A percentile compares a stretch with the other conserved stretches of the same genome.
These are phyloP conservation scores for Callionymus lyra DNA, from an alignment of 2,113 vertebrate genomes.

Conservation along the genomic window DNA sequence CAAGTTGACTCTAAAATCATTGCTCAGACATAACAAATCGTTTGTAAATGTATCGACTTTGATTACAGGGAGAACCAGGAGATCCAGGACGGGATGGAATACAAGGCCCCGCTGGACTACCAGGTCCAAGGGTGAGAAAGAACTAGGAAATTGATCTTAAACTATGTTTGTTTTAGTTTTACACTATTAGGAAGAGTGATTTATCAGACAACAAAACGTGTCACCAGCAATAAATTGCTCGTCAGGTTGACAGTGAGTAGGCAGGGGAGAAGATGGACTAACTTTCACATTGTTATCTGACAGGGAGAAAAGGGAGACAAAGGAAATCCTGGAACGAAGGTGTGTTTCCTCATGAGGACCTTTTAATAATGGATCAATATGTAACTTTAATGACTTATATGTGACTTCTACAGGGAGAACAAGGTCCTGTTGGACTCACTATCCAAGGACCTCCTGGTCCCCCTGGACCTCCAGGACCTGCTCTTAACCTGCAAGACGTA, in stretches of 20 bases:
- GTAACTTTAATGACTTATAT: background rate
- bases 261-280: too few species aligned
- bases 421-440: constrained; percentile 68
- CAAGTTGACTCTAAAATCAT: background rate
- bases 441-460: constrained; percentile 75
- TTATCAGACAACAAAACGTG: too few species aligned
- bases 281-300: constrained; percentile 1
- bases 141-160: background rate
- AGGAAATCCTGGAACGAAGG: constrained; percentile 75
- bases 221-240: too few species aligned
- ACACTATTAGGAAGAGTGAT: too few species aligned
- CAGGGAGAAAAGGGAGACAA: constrained; percentile 84
- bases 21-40: background rate
- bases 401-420: constrained; percentile 70
- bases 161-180: too few species aligned
- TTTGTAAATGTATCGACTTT: background rate
- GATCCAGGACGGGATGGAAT: constrained; percentile 47
- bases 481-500: constrained; percentile 69
- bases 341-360: constrained; percentile 22
- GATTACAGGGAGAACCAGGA: constrained; percentile 59
- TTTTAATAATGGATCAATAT: background rate
- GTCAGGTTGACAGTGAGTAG: too few species aligned
- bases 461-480: constrained; percentile 74
- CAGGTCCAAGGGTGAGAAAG: constrained; percentile 58
- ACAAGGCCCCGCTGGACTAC: constrained; percentile 60